Evolutionary conservation across 2,113 vertebrate genomes (phyloP), one percentile per base, ranked within the genome.

Genomic region (Lophius piscatorius): DNA sequence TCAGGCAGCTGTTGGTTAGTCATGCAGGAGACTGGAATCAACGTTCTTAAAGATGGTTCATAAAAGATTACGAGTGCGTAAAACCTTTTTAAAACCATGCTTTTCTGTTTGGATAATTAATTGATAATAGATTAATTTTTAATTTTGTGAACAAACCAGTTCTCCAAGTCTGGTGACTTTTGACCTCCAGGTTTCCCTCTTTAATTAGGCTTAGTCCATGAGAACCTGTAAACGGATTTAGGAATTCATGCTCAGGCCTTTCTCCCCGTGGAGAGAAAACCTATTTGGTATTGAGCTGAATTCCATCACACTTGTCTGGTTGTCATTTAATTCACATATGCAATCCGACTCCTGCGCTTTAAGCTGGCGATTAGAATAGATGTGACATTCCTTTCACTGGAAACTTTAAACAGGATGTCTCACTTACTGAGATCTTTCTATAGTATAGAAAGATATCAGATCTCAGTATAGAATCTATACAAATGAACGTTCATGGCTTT

Each of bases 211-310:
- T 58, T 17, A 18, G 47, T 63, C 48, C 48, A 12, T n/a, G n/a
- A 9, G 40, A 28, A 28, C 42, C 0, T 54, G 85, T 82, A 70
- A 82, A 78, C 17, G 5, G 73, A 83, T 81, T 59, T 17, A 17
- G 14, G 3, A 59, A 49, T 23, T 40, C 54, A 44, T 9, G 3
- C 35, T 28, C 21, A 13, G 14, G 31, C 10, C 47, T 69, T 66
- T 67, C 70, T 40, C 7, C 33, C 17, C n/a, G 22, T 5, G 20
- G 6, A 31, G 12, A 18, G 21, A 20, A 70, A 80, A 84, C 76
- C 71, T 41, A 65, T 87, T 71, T 59, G 57, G n/a, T 17, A 16
- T 44, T 41, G 52, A 56, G 52, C 29, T 38, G 33, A 62, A 44
- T 45, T 34, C 34, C 22, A 20, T 49, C n/a, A 2, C 21, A 24